Evolutionary conservation across 1,140 invertebrate genomes (phyloP).

Genomic region (Calliphora vicina): DNA sequence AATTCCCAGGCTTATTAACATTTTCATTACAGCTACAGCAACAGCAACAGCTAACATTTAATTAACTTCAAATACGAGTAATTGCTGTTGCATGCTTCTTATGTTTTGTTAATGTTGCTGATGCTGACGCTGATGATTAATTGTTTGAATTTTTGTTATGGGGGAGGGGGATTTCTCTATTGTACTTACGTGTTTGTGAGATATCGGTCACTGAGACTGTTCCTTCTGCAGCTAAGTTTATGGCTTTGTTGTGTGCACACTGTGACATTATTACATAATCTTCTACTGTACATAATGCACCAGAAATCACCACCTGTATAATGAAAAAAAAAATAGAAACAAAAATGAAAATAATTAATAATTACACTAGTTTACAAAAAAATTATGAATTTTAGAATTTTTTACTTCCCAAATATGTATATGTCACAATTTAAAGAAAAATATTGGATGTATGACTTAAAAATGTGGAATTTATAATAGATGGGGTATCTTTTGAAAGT

Average conservation of each 20-base stretch:
- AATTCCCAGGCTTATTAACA: conserved; percentile 30
- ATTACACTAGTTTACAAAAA: neutral
- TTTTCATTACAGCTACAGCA: too few species aligned
- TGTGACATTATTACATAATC: conserved; percentile 64
- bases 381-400: too few species aligned
- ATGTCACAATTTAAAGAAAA: too few species aligned
- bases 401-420: too few species aligned
- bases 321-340: conserved; percentile 28
- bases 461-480: too few species aligned
- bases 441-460: too few species aligned
- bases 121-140: neutral
- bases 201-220: conserved; percentile 63
- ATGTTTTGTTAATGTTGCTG: neutral
- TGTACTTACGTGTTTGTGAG: conserved; percentile 63
- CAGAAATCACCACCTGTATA: conserved; percentile 63
- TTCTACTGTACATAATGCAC: conserved; percentile 64
- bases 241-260: conserved; percentile 64
- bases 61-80: neutral
- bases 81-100: too few species aligned
- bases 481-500: too few species aligned
- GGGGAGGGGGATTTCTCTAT: neutral
- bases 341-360: neutral
- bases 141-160: neutral
- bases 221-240: conserved; percentile 63
- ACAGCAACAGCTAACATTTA: too few species aligned